Conservation (phyloP, 92 coral and sea anemone genomes). For the Porites rus region DNA sequence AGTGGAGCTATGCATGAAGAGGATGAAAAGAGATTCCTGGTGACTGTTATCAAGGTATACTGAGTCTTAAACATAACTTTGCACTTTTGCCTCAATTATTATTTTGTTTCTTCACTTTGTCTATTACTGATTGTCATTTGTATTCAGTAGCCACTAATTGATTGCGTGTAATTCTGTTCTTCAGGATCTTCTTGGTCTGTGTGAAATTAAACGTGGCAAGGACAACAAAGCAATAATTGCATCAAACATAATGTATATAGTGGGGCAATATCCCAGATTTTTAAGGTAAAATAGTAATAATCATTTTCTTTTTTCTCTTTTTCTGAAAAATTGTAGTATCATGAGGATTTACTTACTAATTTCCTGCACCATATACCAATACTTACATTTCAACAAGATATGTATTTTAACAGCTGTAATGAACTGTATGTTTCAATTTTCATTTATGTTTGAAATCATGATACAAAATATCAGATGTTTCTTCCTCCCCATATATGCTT, state of each 20-base stretch:
- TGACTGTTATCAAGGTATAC: slow-evolving; percentile 95
- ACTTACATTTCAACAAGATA: too few relatives aligned
- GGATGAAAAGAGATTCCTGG: slow-evolving; percentile 97
- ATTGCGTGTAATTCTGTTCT: neutral
- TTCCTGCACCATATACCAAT: too few relatives aligned
- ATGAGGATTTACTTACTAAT: neutral
- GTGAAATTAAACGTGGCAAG: slow-evolving; percentile 99
- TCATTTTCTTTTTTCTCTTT: neutral
- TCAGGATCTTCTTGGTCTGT: slow-evolving; percentile 95
- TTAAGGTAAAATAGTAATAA: slow-evolving; percentile 69
- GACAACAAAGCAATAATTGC: slow-evolving; percentile 99
- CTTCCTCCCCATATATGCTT: neutral
- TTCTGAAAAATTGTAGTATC: too few relatives aligned
- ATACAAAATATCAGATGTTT: neutral
- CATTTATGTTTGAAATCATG: too few relatives aligned
- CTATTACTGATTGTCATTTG: too few relatives aligned
- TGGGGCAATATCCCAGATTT: slow-evolving; percentile 98
- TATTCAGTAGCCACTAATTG: neutral
- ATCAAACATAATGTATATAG: slow-evolving; percentile 98
- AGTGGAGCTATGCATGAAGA: slow-evolving; percentile 99
- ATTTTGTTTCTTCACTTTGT: neutral
- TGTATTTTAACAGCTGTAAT: too few relatives aligned
- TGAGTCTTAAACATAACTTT: neutral
- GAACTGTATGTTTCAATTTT: too few relatives aligned
- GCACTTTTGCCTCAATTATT: neutral